Base-by-base conservation (phyloP, 2,797 vertebrate genomes). In the Steatocranus sp. region DNA sequence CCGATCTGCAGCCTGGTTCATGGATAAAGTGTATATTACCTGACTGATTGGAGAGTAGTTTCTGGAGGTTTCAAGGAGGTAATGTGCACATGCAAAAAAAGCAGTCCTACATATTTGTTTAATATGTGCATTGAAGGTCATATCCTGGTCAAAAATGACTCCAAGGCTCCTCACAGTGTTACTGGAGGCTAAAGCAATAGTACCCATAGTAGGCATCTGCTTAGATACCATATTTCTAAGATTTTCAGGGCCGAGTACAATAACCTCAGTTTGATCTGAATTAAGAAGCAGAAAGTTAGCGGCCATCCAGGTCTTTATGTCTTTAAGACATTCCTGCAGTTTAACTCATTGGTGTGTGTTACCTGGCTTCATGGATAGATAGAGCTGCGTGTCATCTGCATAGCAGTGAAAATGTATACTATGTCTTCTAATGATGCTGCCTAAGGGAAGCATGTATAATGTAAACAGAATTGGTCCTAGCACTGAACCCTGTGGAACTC, bases 151-250 rank as follows among this genome's bases (percentile, higher is more conserved):
- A 58, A 58, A 58, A 0, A 58, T 0, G 3, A 58, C 54, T 18
- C 27, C 27, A 58, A 58, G 15, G 25, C 0, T 58, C 27, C 27
- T 58, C 54, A 58, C 15, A 58, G 27, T 0, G 9, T 58, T 58
- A 58, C 54, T 58, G 27, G 9, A 32, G 54, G 54, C 15, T 0
- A 6, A 25, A 1, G 6, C 1, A 53, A 32, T 27, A 25, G 6
- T 4, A 51, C 2, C 27, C 8, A 58, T 2, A 18, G 54, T 4
- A 32, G 0, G 54, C 0, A 58, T 32, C 27, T 58, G 15, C 0
- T 56, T 56, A 56, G 27, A 56, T 1, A 56, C 27, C 15, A 56
- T 30, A 56, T 56, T 30, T 56, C 8, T 56, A 17, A 10, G 15
- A 0, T 30, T 18, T 56, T 56, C 15, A 56, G 8, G 0, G 53